A percentile compares a stretch with the other conserved stretches of the same genome.
Conservation (phyloP, 92 coral and sea anemone species). For the Virgularia gustaviana region DNA sequence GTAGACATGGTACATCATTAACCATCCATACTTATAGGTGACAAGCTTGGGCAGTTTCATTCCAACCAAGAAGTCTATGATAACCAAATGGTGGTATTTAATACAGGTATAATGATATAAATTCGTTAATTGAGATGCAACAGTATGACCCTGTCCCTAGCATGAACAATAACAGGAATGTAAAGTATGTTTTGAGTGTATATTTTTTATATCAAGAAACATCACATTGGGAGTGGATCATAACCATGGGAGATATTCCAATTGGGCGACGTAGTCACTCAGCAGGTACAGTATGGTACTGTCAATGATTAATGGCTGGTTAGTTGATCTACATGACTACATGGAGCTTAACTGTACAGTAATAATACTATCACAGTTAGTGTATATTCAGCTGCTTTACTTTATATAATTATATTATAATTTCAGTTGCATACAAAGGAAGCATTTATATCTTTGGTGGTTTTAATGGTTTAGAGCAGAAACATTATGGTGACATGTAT, state of each 20-base stretch:
- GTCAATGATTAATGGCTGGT: conserved; percentile 1
- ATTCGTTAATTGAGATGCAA: background rate
- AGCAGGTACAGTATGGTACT: conserved; percentile 88
- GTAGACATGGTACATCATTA: background rate
- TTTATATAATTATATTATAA: background rate
- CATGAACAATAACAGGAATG: background rate
- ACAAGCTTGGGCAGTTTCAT: conserved; percentile 80
- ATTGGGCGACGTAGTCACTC: conserved; percentile 96
- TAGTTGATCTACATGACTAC: background rate
- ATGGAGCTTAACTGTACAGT: background rate
- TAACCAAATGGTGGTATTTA: conserved; percentile 74
- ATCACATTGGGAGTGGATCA: conserved; percentile 68
- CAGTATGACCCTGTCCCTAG: background rate
- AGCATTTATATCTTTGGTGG: conserved; percentile 88
- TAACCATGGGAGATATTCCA: conserved; percentile 67
- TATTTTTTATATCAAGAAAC: conserved; percentile 55
- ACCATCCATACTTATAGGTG: conserved; percentile 52
- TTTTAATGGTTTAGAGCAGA: conserved; percentile 72
- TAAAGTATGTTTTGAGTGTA: background rate
- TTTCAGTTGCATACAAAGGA: conserved; percentile 66
- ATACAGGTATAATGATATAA: conserved; percentile 68
- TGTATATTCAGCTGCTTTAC: too few relatives aligned
- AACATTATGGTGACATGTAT: conserved; percentile 81
- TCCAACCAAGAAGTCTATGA: conserved; percentile 83
- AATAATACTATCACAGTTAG: too few relatives aligned